Evolutionary conservation across 2,888 invertebrate species (phyloP), one percentile per base, ranked within the genome.

Genomic region (Drosophila paramelanica): DNA sequence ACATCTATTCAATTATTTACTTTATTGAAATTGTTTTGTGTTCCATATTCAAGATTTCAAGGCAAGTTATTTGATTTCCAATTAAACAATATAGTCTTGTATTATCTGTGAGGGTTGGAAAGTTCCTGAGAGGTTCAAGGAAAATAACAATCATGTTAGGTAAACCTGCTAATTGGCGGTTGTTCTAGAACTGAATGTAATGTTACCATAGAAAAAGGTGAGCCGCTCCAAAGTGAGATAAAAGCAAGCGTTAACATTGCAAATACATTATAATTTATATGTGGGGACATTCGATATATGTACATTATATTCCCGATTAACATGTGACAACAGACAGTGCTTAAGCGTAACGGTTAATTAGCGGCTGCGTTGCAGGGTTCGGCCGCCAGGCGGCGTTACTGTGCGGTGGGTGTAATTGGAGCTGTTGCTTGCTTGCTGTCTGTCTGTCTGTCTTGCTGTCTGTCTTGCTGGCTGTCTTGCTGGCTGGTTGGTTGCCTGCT

Each of bases 371-470:
- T 74, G 60, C 60, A 45, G 65, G 65, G 78, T 23, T 61, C 38
- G 73, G 61, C 20, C 61, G 76, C 76, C 52, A 59, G 80, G 76
- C 72, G 77, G 81, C 77, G 61, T 53, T 49, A 31, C 59, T 13
- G 39, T 10, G 43, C 61, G 68, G 75, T 75, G 75, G 79, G 74
- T 78, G 74, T 75, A 75, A 75, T 75, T 75, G 78, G 68, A 73
- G 74, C 78, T 43, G 47, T 47, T 23, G 51, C 61, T 13, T 4
- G 23, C 23, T 23, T 23, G 60, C 14, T 31, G 49, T 10, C 11
- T n/a, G 47, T 5, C 33, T 49, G 31, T 42, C 17, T 2, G 23
- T 23, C 23, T 23, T 23, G 11, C 11, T 14, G 47, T 2, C 36
- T 49, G 31, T 36, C 17, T 36, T 23, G 41, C 57, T 50, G 73